Conservation (phyloP, 2,797 vertebrate species). For the Hybognathus amarus region DNA sequence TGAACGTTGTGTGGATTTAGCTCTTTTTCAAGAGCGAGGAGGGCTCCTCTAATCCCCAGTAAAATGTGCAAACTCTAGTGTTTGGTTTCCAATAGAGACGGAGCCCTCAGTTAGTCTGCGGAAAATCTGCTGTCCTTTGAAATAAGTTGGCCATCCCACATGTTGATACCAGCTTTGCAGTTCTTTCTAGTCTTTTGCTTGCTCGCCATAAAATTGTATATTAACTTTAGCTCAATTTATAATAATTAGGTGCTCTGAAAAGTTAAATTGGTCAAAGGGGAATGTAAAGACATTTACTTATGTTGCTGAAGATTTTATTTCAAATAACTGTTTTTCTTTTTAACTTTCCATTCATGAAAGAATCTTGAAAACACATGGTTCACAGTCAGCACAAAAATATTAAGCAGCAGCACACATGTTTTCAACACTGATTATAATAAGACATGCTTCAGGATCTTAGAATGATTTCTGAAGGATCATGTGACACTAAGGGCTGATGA, state of each 20-base stretch:
- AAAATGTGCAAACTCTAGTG: constrained; percentile 53
- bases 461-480: not conserved
- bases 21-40: constrained; percentile 19
- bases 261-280: not conserved
- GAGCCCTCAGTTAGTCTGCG: constrained; percentile 26
- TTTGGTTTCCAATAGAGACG: constrained; percentile 61
- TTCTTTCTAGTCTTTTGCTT: not conserved
- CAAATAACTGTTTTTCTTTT: not conserved
- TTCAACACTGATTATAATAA: not conserved
- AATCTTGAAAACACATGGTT: not conserved
- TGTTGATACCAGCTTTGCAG: constrained; percentile 5
- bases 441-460: not conserved
- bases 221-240: too few species aligned
- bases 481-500: not conserved
- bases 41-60: constrained; percentile 50
- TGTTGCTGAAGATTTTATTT: not conserved
- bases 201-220: not conserved
- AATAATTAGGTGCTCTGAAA: not conserved
- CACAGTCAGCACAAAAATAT: too few species aligned
- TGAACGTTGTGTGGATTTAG: constrained; percentile 53
- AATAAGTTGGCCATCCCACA: constrained; percentile 16
- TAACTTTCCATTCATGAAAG: not conserved
- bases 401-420: not conserved
- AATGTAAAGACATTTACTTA: not conserved
- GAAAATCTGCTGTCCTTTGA: constrained; percentile 38